A percentile compares a stretch with the other conserved stretches of the same genome.
phyloP scores from a whole-genome alignment of 2,797 vertebrate genomes.

The Menidia menidia region DNA sequence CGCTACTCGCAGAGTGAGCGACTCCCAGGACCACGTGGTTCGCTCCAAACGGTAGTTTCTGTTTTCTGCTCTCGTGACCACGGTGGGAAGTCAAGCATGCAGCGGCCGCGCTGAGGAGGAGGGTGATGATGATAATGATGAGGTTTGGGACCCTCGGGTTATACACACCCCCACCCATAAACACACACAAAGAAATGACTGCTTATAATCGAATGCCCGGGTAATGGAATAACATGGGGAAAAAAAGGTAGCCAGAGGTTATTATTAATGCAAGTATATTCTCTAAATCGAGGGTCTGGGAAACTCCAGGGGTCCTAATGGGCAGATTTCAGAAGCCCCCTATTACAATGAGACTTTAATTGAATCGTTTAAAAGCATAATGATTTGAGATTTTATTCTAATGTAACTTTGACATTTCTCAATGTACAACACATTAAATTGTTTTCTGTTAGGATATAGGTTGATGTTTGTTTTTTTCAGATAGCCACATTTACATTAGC shows the following conservation, averaged over 20 bases:
- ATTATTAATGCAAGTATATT: slow-evolving; percentile 69
- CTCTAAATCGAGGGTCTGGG: slow-evolving; percentile 42
- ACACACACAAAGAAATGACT: slow-evolving; percentile 65
- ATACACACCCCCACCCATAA: slow-evolving; percentile 30
- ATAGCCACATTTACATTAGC: neutral
- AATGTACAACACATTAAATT: neutral
- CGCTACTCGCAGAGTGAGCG: slow-evolving; percentile 40
- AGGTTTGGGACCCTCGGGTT: slow-evolving; percentile 54
- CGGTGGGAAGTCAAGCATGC: slow-evolving; percentile 46
- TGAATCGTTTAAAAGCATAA: slow-evolving; percentile 11
- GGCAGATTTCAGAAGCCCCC: slow-evolving; percentile 16
- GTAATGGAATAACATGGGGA: slow-evolving; percentile 73
- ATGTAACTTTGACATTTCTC: neutral
- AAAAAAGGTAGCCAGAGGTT: slow-evolving; percentile 69
- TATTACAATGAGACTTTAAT: slow-evolving; percentile 16
- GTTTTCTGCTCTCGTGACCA: slow-evolving; percentile 44
- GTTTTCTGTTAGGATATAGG: neutral
- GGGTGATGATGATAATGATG: slow-evolving; percentile 23
- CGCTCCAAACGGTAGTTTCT: slow-evolving; percentile 38
- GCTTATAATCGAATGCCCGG: slow-evolving; percentile 69
- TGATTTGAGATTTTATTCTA: neutral
- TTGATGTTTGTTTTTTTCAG: neutral
- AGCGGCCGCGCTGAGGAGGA: slow-evolving; percentile 27
- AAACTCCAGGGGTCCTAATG: slow-evolving; percentile 43
- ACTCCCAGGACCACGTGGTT: slow-evolving; percentile 67